These are phyloP conservation scores for Barypeithes pellucidus DNA, from an alignment of 2,888 invertebrate species.

Conservation along the genomic window DNA sequence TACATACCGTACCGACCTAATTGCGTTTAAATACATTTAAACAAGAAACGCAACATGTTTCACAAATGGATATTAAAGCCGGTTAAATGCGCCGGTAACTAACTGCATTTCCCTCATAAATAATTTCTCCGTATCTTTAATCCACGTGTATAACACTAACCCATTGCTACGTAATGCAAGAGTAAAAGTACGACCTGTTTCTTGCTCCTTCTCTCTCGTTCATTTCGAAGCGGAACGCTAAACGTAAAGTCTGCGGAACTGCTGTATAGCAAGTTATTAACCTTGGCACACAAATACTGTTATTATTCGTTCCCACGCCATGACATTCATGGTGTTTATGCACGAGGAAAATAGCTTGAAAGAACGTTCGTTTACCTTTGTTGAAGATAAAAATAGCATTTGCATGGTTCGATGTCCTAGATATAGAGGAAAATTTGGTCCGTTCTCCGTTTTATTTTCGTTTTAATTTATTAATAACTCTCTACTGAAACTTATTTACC, in stretches of 20 bases:
- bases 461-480: not conserved
- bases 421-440: no score
- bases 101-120: not conserved
- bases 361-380: slow-evolving; percentile 41
- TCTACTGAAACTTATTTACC: no score
- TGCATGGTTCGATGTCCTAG: no score
- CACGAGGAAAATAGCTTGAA: slow-evolving; percentile 29
- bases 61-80: not conserved
- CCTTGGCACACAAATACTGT: slow-evolving; percentile 43
- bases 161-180: slow-evolving; percentile 4
- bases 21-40: not conserved
- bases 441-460: not conserved
- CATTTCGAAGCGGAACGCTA: not conserved
- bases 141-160: slow-evolving; percentile 3
- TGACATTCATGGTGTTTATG: slow-evolving; percentile 15
- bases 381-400: slow-evolving; percentile 7
- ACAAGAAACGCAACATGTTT: not conserved
- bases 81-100: not conserved
- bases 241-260: slow-evolving; percentile 25
- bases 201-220: slow-evolving; percentile 16
- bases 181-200: slow-evolving; percentile 19
- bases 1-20: no score
- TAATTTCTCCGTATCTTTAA: slow-evolving; percentile 1
- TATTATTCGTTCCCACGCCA: slow-evolving; percentile 34
- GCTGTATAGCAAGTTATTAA: slow-evolving; percentile 40